Base-by-base conservation (phyloP, 2,797 vertebrate species). In the Oryzias dopingdopingensis region DNA sequence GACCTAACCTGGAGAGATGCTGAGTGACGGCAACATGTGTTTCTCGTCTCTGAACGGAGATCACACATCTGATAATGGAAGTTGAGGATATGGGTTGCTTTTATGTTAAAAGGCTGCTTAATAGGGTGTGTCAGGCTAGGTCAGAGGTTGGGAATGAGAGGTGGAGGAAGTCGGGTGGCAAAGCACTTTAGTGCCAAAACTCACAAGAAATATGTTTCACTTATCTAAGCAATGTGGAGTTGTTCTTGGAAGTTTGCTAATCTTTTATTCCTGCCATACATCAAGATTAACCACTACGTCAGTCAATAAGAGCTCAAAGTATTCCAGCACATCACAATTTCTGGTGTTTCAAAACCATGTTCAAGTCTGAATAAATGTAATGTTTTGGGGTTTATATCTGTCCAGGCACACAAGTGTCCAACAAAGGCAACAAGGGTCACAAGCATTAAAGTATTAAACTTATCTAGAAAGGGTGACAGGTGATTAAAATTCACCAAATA, bases 1-100 rank as follows among this genome's bases (percentile, higher is more conserved):
- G 48, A 53, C 23, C 15, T 43, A 66, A 12, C n/a, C 44, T 5
- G 23, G n/a, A 49, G 44, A 62, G 40, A 48, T 1, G n/a, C 8
- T 74, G 74, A 82, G 48, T 77, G 74, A 55, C 72, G 53, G 71
- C 67, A 63, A 58, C 61, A 81, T 76, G 74, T 84, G 80, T 68
- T 57, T 59, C 58, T 62, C 56, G 69, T 52, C 59, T 72, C 29
- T 63, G 14, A 65, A 70, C 56, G 69, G 52, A 74, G 65, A 76
- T 82, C 59, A 43, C 65, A 74, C 63, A 6, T 67, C 65, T 20
- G 59, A 70, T 65, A 64, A 62, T 29, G 48, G 72, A 62, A 57
- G 52, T 12, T 47, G 57, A 78, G 59, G 47, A 49, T 67, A 73
- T 16, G 61, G 40, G 24, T 56, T 22, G 65, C 64, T 70, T 76